Conservation (phyloP, 2,797 vertebrate genomes). For the Jordanella pulchra region DNA sequence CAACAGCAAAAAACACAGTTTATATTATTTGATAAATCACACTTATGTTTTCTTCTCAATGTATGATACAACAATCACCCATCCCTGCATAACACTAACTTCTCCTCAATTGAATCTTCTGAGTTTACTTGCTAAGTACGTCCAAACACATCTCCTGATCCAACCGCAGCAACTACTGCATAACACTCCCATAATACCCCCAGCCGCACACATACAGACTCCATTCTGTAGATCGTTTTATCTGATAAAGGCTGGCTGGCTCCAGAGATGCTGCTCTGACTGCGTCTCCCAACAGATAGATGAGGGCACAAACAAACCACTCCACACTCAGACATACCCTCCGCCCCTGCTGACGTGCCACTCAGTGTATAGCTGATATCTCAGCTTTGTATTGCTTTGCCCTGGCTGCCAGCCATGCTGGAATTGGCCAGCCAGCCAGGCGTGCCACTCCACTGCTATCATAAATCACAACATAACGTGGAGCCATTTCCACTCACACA, state of each 20-base stretch:
- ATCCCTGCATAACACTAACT: not conserved
- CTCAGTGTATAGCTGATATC: conserved; percentile 76
- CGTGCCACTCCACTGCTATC: conserved; percentile 69
- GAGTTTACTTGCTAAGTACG: not conserved
- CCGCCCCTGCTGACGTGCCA: conserved; percentile 78
- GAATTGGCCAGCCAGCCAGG: conserved; percentile 80
- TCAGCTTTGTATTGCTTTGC: conserved; percentile 83
- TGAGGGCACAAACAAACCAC: conserved; percentile 44
- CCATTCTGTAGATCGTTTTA: conserved; percentile 66
- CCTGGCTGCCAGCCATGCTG: conserved; percentile 83
- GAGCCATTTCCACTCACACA: conserved; percentile 60
- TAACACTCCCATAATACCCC: not conserved
- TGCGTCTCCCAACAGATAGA: conserved; percentile 57
- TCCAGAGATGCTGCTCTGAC: conserved; percentile 56
- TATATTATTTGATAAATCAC: not conserved
- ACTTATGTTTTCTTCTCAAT: not conserved
- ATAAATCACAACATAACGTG: conserved; percentile 82
- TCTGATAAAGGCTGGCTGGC: conserved; percentile 69
- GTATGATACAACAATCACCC: not conserved
- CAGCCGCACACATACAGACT: conserved; percentile 33
- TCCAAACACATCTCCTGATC: not conserved
- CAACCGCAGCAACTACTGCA: not conserved
- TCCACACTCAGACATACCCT: conserved; percentile 25
- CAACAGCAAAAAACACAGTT: not conserved
- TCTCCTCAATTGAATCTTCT: not conserved